Base-by-base conservation (phyloP, 2,797 vertebrate species). In the Gymnopithys bicolor region DNA sequence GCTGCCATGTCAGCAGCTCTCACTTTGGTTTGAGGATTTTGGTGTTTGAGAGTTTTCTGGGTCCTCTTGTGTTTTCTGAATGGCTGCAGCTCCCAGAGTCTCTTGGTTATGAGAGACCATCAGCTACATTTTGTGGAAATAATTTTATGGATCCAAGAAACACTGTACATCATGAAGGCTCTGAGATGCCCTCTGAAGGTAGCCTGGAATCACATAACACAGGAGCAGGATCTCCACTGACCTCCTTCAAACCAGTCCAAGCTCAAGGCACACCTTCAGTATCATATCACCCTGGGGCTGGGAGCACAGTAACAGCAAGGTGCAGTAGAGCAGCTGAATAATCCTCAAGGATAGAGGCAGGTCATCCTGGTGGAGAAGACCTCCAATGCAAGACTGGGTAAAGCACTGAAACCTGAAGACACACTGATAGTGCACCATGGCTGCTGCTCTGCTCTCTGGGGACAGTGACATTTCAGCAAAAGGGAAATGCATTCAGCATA, bases 401-500 rank as follows among this genome's bases (percentile, higher is more conserved):
- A 84, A 75, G 27, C 19, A 52, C 46, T 70, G 76, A 69, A 86
- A 35, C 8, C 35, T 10, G 0, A 69, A 82, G 33, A 55, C 21
- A 33, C 30, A 9, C 28, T 68, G 19, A 11, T 45, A 45, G 19
- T 27, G 39, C 30, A 87, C 41, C 23, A 2, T 11, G 9, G 16
- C 51, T 49, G 60, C 63, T 77, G 45, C 75, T 91, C 53, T 46
- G n/a, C 48, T 76, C 37, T 78, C 73, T 39, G 64, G 45, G 13
- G 45, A 59, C 8, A 41, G 51, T 53, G 82, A 8, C 53, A 7
- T 81, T 71, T 87, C 82, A 91, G 43, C 28, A 74, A 69, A 84
- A 87, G 27, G 32, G 59, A 95, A 94, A 93, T 28, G 35, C 30
- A 41, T 55, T 69, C 91, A 63, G 58, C 59, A 84, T 52, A 56